Evolutionary conservation across 2,888 invertebrate genomes (phyloP), one percentile per base, ranked within the genome.

Genomic region (Heliconius charithonia): DNA sequence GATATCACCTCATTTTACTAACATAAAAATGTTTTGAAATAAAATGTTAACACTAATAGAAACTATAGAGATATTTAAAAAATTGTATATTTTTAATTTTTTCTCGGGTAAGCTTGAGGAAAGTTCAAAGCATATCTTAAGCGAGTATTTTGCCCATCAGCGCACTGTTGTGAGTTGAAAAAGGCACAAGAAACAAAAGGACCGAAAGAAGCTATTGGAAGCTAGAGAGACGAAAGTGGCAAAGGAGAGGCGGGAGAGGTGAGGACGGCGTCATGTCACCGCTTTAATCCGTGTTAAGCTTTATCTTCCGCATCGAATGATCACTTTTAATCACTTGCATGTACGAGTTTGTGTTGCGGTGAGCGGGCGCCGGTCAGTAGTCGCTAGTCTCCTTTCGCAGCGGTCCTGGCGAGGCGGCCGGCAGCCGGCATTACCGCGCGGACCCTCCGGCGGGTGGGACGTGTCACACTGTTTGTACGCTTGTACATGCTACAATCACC

Each of bases 361-460:
- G 84, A 85, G 84, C 83, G 81, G 67, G 25, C 67, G 41, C 67
- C 67, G 81, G 83, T 82, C 82, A 80, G 79, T 82, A 79, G 81
- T 75, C 82, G 80, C 80, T 79, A 81, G 79, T 83, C 81, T 84
- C 82, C 83, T 83, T 79, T 81, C 80, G 76, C 66, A 79, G 76
- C 74, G 72, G 66, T 81, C 76, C 82, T 80, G 82, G 69, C 73
- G 73, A 66, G 65, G 32, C 79, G 56, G 72, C 75, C 74, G 51
- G 77, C 77, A 72, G 65, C 76, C 51, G 78, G 73, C 81, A 86
- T 82, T 82, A 81, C 82, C 83, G 86, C 84, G 81, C 83, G 82
- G 85, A 84, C 81, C 85, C 82, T 80, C 82, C 82, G 82, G 83
- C 83, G 81, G 83, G 83, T 82, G 83, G 81, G 83, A 85, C 85